These are phyloP conservation scores for Varanus komodoensis DNA, from an alignment of 2,113 vertebrate species.

Conservation along the genomic window DNA sequence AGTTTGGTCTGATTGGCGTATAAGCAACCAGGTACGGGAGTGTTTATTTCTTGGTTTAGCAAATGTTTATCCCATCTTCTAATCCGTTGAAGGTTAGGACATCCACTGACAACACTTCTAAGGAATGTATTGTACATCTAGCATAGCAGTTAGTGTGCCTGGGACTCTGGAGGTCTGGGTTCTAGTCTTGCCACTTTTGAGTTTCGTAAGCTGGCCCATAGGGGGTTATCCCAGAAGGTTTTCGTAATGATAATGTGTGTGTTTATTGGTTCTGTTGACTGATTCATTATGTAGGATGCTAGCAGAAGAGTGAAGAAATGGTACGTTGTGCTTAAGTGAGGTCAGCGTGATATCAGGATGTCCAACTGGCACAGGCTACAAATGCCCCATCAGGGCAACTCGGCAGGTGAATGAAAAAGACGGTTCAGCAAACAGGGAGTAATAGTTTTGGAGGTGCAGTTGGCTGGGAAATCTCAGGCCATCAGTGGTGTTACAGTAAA, in stretches of 20 bases:
- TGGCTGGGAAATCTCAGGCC: not conserved
- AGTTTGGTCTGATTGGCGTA: not conserved
- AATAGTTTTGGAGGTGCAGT: not conserved
- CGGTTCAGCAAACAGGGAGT: not conserved
- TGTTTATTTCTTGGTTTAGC: not conserved
- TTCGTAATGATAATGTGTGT: not conserved
- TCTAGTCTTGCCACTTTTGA: not conserved
- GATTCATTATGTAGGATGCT: not conserved
- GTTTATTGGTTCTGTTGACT: not conserved
- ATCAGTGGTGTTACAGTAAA: not conserved
- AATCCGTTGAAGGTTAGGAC: not conserved
- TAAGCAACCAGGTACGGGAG: not conserved
- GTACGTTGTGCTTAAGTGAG: not conserved
- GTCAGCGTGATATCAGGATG: not conserved
- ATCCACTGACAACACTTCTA: not conserved
- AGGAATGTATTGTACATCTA: not conserved
- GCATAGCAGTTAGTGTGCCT: not conserved
- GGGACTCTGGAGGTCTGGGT: not conserved
- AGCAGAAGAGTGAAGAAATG: not conserved
- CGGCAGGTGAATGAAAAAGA: constrained; percentile 24
- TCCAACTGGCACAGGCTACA: not conserved
- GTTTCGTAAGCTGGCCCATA: not conserved
- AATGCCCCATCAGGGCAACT: not conserved
- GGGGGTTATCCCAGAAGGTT: not conserved
- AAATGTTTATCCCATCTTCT: not conserved